Evolutionary conservation across 2,888 invertebrate species (phyloP).

Genomic region (Calliopum simillimum): DNA sequence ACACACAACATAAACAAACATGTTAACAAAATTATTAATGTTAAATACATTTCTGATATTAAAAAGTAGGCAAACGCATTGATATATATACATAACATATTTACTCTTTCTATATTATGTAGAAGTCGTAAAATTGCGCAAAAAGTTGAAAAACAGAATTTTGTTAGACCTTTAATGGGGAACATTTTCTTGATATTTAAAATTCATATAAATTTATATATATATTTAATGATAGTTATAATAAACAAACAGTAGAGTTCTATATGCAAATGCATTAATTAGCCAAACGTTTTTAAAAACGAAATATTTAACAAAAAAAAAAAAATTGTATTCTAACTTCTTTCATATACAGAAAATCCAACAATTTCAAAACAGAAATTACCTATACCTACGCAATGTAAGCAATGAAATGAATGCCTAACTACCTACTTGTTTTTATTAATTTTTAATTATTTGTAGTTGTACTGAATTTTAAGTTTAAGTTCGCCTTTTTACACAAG

Average conservation of each 20-base stretch:
- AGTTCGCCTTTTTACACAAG: constrained; percentile 16
- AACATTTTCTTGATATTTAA: constrained; percentile 11
- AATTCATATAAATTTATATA: background rate
- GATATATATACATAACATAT: constrained; percentile 11
- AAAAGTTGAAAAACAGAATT: background rate
- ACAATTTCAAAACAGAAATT: too few species aligned
- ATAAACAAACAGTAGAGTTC: background rate
- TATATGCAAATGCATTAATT: constrained; percentile 9
- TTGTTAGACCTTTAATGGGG: background rate
- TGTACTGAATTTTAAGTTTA: constrained; percentile 11
- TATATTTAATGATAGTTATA: too few species aligned
- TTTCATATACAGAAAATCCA: too few species aligned
- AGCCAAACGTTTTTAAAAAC: background rate
- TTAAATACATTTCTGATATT: constrained; percentile 24
- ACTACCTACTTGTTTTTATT: background rate
- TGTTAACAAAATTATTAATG: constrained; percentile 21
- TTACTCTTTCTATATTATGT: constrained; percentile 19
- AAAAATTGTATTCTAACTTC: too few species aligned
- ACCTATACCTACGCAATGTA: too few species aligned
- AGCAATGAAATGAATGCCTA: too few species aligned
- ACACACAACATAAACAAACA: background rate
- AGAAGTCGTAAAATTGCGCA: background rate
- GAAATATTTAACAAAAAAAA: too few species aligned
- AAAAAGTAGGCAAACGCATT: constrained; percentile 13
- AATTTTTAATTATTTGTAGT: constrained; percentile 12